These are phyloP conservation scores for Amblyjoppa fuscipennis DNA, from an alignment of 2,888 invertebrate genomes.

Conservation along the genomic window DNA sequence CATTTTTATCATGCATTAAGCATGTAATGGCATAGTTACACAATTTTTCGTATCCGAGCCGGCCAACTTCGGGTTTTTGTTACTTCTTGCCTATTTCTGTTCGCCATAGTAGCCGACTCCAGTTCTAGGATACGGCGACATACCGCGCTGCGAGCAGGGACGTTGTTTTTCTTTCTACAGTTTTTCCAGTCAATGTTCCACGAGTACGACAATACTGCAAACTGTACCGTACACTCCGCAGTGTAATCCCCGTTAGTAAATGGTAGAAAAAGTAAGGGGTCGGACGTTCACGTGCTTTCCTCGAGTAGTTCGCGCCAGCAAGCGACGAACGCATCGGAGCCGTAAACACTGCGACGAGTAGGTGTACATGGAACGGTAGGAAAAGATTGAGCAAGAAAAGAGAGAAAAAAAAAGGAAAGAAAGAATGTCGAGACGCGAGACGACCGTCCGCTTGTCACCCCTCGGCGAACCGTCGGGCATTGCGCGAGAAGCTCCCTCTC, in stretches of 20 bases:
- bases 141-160: constrained; percentile 20
- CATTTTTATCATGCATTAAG: background rate
- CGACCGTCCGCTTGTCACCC: constrained; percentile 61
- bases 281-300: constrained; percentile 36
- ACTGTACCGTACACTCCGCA: constrained; percentile 14
- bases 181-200: constrained; percentile 36
- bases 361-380: background rate
- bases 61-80: background rate
- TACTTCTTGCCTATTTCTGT: background rate
- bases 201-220: constrained; percentile 14
- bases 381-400: constrained; percentile 41
- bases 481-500: constrained; percentile 50
- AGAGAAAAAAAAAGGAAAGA: constrained; percentile 21
- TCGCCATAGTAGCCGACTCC: background rate
- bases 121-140: background rate
- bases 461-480: constrained; percentile 62
- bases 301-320: constrained; percentile 42
- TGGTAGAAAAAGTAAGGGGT: background rate
- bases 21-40: background rate
- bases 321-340: constrained; percentile 44
- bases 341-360: constrained; percentile 34
- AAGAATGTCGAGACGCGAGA: constrained; percentile 47
- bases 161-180: constrained; percentile 10
- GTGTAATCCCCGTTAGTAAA: constrained; percentile 18
- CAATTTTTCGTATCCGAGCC: background rate